Evolutionary conservation across 2,113 vertebrate species (phyloP).

Genomic region (Labeo rohita): DNA sequence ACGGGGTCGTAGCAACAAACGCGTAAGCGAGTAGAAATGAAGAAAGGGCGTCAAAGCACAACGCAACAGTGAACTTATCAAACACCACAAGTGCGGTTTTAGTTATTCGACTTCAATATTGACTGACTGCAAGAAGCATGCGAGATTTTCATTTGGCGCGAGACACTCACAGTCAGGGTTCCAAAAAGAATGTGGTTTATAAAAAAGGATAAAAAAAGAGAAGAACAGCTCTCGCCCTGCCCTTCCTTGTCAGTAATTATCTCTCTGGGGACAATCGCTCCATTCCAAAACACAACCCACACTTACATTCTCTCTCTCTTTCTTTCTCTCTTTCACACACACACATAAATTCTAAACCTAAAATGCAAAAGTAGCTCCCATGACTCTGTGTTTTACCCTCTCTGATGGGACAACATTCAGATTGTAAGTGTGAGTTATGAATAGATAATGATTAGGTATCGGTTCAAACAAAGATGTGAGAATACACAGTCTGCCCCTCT

Average conservation of each 20-base stretch:
- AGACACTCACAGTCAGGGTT: conserved; percentile 26
- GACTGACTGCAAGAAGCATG: conserved; percentile 14
- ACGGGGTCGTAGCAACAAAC: background rate
- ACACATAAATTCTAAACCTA: background rate
- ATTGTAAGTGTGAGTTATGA: conserved; percentile 52
- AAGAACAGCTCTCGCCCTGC: conserved; percentile 47
- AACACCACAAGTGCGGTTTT: conserved; percentile 14
- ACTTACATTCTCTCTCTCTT: conserved; percentile 17
- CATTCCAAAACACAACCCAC: conserved; percentile 43
- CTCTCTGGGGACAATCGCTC: conserved; percentile 51
- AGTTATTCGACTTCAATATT: conserved; percentile 28
- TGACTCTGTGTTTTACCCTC: conserved; percentile 30
- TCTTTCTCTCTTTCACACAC: background rate
- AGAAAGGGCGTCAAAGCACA: conserved; percentile 8
- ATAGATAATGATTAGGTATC: conserved; percentile 54
- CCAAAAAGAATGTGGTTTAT: conserved; percentile 26
- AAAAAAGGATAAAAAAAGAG: conserved; percentile 41
- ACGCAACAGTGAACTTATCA: conserved; percentile 25
- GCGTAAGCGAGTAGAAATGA: background rate
- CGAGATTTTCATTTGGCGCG: background rate
- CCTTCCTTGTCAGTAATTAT: conserved; percentile 59
- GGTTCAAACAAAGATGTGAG: conserved; percentile 36
- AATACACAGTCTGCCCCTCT: background rate
- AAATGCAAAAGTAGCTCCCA: conserved; percentile 36
- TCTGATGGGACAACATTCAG: conserved; percentile 51